Percentiles rank a stretch among this genome's conserved stretches.
phyloP scores from a whole-genome alignment of 2,888 invertebrate genomes.

The Rhabditophanes sp. region DNA sequence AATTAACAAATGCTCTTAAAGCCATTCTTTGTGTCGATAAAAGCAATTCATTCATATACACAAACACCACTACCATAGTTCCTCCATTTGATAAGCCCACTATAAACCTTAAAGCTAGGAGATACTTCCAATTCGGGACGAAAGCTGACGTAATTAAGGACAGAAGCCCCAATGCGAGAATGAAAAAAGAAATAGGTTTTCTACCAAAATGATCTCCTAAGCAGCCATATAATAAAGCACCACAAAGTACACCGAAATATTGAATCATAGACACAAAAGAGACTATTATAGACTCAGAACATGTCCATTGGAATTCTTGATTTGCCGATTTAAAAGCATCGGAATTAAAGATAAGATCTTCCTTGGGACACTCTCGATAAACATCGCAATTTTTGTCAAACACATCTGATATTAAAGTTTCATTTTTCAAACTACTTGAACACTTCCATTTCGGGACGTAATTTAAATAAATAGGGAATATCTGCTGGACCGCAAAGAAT shows the following conservation, averaged over 20 bases:
- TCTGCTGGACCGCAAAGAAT: constrained; percentile 36
- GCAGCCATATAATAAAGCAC: constrained; percentile 35
- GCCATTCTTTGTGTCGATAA: constrained; percentile 41
- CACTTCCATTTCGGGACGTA: constrained; percentile 30
- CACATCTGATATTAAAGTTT: too few relatives aligned
- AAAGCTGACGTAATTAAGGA: too few relatives aligned
- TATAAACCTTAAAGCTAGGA: too few relatives aligned
- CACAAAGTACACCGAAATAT: constrained; percentile 20
- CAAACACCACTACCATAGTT: constrained; percentile 37
- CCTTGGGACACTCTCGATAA: constrained; percentile 15
- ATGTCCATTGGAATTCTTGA: constrained; percentile 33
- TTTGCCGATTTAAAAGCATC: constrained; percentile 34
- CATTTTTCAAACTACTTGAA: too few relatives aligned
- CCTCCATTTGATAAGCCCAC: constrained; percentile 31
- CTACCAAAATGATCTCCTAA: too few relatives aligned
- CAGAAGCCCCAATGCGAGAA: background rate
- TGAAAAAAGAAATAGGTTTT: too few relatives aligned
- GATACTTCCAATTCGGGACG: too few relatives aligned
- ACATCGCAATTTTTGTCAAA: constrained; percentile 24
- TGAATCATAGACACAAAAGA: too few relatives aligned
- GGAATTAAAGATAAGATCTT: constrained; percentile 25
- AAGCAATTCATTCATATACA: constrained; percentile 42
- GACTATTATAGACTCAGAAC: too few relatives aligned
- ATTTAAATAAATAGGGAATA: constrained; percentile 39
- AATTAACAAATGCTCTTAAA: constrained; percentile 40